Evolutionary conservation across 2,797 vertebrate species (phyloP), one percentile per base, ranked within the genome.

Genomic region (Protonibea diacanthus): DNA sequence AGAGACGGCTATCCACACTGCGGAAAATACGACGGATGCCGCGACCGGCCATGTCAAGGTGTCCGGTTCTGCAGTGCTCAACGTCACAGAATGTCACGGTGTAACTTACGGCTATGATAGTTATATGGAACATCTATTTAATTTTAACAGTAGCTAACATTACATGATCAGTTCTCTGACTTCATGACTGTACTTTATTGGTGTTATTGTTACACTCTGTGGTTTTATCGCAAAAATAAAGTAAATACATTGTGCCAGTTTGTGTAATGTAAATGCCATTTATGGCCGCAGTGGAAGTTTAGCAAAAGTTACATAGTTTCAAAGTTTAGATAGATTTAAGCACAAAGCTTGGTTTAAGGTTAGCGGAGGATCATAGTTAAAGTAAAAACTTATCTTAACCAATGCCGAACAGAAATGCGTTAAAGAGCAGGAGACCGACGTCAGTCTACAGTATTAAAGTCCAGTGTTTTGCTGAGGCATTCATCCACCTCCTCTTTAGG

Each of bases 381-480:
- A 61, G 23, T 17, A 5, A 27, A 0, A 0, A 4, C 5, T 21
- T 53, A 52, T 25, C 8, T 0, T 40, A 49, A 33, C 53, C 15
- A 13, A 11, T 12, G 3, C 3, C 2, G 3, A 61, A 45, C 33
- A 17, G n/a, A 66, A 12, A 11, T 1, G 0, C 6, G 1, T 23
- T 9, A 27, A 17, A 9, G 47, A 68, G 56, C 11, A 5, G 13
- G 10, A 68, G 55, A 44, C 65, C 5, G 38, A 3, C 44, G 59
- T 55, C 44, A 33, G 27, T 42, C 49, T 40, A n/a, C 13, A 1
- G 14, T 11, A 15, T 33, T n/a, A 3, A 11, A 61, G 42, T 29
- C 40, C 29, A 55, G 2, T 76, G 67, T 45, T 33, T 29, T 74
- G 53, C 65, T 42, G 48, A 78, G 9, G 49, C 6, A 18, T 66